Evolutionary conservation across 1,140 invertebrate species (phyloP), one percentile per base, ranked within the genome.

Genomic region (Littorina saxatilis): DNA sequence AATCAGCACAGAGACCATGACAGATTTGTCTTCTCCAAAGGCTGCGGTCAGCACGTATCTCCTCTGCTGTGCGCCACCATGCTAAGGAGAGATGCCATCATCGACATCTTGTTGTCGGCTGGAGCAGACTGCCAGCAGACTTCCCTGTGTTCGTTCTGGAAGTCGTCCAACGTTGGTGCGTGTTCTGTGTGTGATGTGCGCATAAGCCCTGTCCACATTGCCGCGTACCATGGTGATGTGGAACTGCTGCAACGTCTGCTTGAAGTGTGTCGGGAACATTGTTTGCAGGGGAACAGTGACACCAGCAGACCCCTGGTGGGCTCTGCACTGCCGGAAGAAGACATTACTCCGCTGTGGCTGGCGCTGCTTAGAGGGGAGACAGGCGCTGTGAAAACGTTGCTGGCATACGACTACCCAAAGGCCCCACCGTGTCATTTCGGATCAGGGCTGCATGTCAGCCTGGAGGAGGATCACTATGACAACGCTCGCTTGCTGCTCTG

Each of bases 321-420:
- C 0, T 74, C 23, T 29, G 13, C 50, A 15, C 20, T n/a, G 2
- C 35, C 50, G 17, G 74, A 37, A 27, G 68, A 83, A 39, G 82
- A 83, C 23, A 80, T 83, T 37, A 80, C 82, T 70, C 82, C 82
- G 32, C 43, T 83, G 43, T 83, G 82, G 82, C 75, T 83, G 39
- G 82, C 78, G 0, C 40, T 83, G 43, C 79, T 83, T 13, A 68
- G 76, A 80, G 82, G 82, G 23, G 70, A 80, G 35, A 74, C 37
- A 20, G 47, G 43, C 27, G 79, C 75, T 47, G 73, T 83, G 13
- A 80, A 83, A 76, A 29, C 76, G 15, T 68, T 83, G 66, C 66
- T 83, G 47, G 66, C 43, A 37, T 74, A 75, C 55, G 82, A 79
- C 27, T 68, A 80, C 47, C 82, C 82, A 3, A 66, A 63, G 17